These are phyloP conservation scores for Drosophila triauraria DNA, from an alignment of 1,140 invertebrate species.

Conservation along the genomic window DNA sequence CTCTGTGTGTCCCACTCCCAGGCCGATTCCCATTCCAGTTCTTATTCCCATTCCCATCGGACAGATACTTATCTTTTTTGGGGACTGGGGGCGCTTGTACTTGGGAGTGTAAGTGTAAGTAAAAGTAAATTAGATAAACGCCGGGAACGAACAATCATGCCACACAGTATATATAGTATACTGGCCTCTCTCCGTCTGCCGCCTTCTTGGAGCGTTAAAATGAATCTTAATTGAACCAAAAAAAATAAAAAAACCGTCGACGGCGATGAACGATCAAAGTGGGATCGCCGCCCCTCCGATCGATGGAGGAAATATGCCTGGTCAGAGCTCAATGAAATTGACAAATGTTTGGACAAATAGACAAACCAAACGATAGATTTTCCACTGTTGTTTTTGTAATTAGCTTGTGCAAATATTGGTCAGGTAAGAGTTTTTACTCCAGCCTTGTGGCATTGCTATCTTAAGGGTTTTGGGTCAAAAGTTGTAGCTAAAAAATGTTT, in stretches of 20 bases:
- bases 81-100: constrained; percentile 60
- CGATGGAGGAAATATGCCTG: constrained; percentile 67
- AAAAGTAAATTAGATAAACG: constrained; percentile 83
- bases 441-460: constrained; percentile 10
- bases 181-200: constrained; percentile 3
- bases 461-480: constrained; percentile 72
- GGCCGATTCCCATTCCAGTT: constrained; percentile 19
- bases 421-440: constrained; percentile 24
- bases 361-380: constrained; percentile 66
- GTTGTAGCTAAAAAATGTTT: constrained; percentile 61
- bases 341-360: constrained; percentile 83
- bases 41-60: constrained; percentile 25
- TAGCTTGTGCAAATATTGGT: constrained; percentile 73
- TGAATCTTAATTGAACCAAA: constrained; percentile 81
- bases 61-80: constrained; percentile 64
- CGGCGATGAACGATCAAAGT: constrained; percentile 64
- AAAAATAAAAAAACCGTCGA: constrained; percentile 5
- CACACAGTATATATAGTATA: constrained; percentile 13
- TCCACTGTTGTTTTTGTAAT: constrained; percentile 74
- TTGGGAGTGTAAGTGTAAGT: constrained; percentile 66
- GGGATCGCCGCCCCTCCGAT: constrained; percentile 51
- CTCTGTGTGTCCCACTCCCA: constrained; percentile 29
- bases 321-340: constrained; percentile 81
- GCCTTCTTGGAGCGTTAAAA: constrained; percentile 57
- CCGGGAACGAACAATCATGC: constrained; percentile 70